Evolutionary conservation across 2,888 invertebrate genomes (phyloP), one percentile per base, ranked within the genome.

Genomic region (Cyclophora punctaria): DNA sequence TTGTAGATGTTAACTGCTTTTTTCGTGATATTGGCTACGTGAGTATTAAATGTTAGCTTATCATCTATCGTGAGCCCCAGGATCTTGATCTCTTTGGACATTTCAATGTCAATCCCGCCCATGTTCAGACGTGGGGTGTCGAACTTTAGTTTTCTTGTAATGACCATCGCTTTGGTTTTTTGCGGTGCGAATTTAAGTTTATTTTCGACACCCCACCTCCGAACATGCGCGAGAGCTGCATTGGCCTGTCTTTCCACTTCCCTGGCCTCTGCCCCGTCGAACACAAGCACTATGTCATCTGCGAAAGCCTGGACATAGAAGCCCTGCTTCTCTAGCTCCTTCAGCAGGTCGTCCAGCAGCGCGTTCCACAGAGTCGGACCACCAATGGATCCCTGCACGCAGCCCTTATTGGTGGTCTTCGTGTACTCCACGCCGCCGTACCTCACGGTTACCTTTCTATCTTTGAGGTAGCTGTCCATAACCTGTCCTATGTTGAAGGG

Each of bases 341-440:
- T 6, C 1, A 54, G 49, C 2, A 55, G 37, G 0, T 48, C 48
- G n/a, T 56, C 47, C 20, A 53, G 48, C 3, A 49, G 48, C 1
- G 53, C 34, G 34, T 56, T 51, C 53, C 53, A 53, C 0, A 51
- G 33, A 3, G 47, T 45, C n/a, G 56, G 56, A 2, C 56, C 53
- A 4, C 52, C 42, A 4, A 47, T 50, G 2, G 50, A 52, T 3
- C 52, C 49, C 43, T n/a, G n/a, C n/a, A n/a, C n/a, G n/a, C n/a
- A n/a, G n/a, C n/a, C n/a, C n/a, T n/a, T n/a, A n/a, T n/a, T 56
- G 6, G 51, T 41, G 3, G 2, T 7, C 34, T 4, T 48, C 1
- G 20, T 20, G 6, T 5, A 5, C 7, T 6, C 34, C 33, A 33
- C 34, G 0, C 42, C 45, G 6, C 41, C 46, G 43, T 35, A 42